A percentile compares a stretch with the other conserved stretches of the same genome.
Conservation (phyloP, 1,140 invertebrate species). For the Ruditapes philippinarum region DNA sequence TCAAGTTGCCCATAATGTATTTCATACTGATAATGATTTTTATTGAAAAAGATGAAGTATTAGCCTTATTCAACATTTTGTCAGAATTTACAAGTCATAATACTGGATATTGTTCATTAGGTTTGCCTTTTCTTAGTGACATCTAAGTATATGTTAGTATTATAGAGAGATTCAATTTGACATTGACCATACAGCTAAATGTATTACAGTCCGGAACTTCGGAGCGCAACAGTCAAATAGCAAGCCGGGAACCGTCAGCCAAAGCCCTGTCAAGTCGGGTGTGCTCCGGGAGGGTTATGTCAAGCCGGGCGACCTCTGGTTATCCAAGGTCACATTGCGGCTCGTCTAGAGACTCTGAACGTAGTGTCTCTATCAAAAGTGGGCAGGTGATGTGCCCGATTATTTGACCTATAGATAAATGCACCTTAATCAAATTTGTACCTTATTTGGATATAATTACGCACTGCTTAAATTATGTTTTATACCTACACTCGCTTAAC, state of each 20-base stretch:
- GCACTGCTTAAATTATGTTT: not conserved
- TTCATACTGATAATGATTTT: too few species aligned
- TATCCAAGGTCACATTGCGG: conserved; percentile 12
- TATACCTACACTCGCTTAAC: conserved; percentile 7
- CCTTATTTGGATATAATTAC: not conserved
- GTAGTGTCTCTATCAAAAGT: not conserved
- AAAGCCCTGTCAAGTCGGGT: conserved; percentile 24
- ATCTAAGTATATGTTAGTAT: too few species aligned
- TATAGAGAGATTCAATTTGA: not conserved
- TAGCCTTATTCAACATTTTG: too few species aligned
- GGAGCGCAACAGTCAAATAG: not conserved
- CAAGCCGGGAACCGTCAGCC: conserved; percentile 1
- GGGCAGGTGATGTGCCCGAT: conserved; percentile 10
- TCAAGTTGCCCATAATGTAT: too few species aligned
- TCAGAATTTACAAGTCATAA: too few species aligned
- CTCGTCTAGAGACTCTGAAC: conserved; percentile 7
- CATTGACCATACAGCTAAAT: not conserved
- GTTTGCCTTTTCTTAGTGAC: too few species aligned
- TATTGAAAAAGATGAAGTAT: too few species aligned
- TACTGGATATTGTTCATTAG: too few species aligned
- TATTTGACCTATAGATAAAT: not conserved
- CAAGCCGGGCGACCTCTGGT: conserved; percentile 1
- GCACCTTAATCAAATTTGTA: not conserved
- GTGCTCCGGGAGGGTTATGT: not conserved
- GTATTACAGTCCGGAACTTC: conserved; percentile 8